These are phyloP conservation scores for Ophion ellenae DNA, from an alignment of 2,888 invertebrate species.

Conservation along the genomic window DNA sequence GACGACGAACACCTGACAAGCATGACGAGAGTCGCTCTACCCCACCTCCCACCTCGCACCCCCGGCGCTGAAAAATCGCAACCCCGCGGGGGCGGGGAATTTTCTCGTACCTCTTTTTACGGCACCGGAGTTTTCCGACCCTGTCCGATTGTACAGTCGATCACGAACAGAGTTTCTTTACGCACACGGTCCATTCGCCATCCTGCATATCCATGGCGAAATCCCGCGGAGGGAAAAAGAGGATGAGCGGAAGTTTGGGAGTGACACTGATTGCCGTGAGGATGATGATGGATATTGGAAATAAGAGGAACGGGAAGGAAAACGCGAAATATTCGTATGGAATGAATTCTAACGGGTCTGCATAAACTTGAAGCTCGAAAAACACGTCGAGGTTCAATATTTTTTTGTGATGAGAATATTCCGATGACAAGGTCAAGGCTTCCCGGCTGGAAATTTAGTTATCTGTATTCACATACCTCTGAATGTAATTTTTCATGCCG, in stretches of 20 bases:
- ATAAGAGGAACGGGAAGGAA: background rate
- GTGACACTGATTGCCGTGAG: conserved; percentile 9
- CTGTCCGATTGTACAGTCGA: background rate
- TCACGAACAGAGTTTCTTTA: conserved; percentile 20
- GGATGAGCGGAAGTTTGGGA: background rate
- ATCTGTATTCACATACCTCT: no score
- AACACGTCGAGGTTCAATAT: no score
- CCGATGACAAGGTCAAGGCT: no score
- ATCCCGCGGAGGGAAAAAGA: background rate
- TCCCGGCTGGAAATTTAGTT: no score
- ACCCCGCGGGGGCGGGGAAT: background rate
- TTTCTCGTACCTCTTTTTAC: conserved; percentile 15
- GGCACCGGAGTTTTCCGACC: background rate
- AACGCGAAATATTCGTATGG: background rate
- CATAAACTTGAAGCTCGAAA: no score
- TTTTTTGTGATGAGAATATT: no score
- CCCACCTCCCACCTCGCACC: background rate
- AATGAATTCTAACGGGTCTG: background rate
- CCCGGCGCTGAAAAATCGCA: background rate
- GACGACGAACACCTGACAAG: conserved; percentile 56
- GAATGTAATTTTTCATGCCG: no score
- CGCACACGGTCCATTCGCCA: conserved; percentile 8
- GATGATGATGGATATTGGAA: conserved; percentile 11
- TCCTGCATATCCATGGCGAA: background rate
- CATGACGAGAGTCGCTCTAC: conserved; percentile 39